Percentiles rank a stretch among this genome's conserved stretches.
Conservation (phyloP, 2,113 vertebrate species). For the Periophthalmus modestus region DNA sequence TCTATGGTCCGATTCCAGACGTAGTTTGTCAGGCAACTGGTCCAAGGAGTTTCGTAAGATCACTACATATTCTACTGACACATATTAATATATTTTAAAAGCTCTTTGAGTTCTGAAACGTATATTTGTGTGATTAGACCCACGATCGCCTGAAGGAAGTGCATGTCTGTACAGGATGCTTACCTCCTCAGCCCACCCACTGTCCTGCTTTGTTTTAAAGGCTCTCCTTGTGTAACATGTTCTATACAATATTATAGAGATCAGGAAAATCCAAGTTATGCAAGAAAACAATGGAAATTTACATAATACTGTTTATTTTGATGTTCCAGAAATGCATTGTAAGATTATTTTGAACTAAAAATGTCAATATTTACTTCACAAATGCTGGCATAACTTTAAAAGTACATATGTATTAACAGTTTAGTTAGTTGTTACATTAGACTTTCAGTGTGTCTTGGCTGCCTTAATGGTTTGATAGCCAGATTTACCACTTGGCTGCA, state of each 20-base stretch:
- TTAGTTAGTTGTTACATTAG: too few relatives aligned
- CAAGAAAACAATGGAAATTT: background rate
- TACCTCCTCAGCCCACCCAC: constrained; percentile 25
- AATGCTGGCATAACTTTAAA: too few relatives aligned
- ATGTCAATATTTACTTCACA: too few relatives aligned
- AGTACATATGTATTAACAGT: too few relatives aligned
- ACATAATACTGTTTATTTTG: background rate
- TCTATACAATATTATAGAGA: background rate
- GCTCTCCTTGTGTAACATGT: constrained; percentile 10
- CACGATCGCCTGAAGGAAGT: constrained; percentile 55
- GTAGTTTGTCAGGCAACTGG: background rate
- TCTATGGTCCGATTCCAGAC: too few relatives aligned
- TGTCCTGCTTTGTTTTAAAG: constrained; percentile 5
- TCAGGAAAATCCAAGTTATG: constrained; percentile 3
- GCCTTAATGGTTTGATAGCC: too few relatives aligned
- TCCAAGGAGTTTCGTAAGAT: background rate
- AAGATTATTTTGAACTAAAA: too few relatives aligned
- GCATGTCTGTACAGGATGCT: constrained; percentile 63
- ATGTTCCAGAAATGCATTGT: background rate
- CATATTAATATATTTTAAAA: background rate
- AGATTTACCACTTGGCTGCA: too few relatives aligned
- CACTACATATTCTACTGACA: background rate
- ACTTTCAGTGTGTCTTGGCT: too few relatives aligned
- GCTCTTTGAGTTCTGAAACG: background rate
- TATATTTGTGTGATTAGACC: background rate